A percentile compares a stretch with the other conserved stretches of the same genome.
phyloP scores from a whole-genome alignment of 2,888 invertebrate species.

The Augochlorella aurata region DNA sequence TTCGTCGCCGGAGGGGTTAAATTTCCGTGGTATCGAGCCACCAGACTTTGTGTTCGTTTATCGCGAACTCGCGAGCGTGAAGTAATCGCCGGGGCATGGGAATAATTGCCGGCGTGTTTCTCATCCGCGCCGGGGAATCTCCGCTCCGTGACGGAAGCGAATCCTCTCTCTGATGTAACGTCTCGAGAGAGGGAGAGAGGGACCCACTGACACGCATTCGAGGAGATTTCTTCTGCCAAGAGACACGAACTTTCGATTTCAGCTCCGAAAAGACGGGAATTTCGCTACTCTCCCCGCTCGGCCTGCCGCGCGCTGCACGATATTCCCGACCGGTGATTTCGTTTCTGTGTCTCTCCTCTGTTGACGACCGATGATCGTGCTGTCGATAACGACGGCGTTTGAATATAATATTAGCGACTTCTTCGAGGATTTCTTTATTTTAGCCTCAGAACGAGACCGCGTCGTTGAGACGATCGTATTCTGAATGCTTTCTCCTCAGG shows the following conservation, averaged over 20 bases:
- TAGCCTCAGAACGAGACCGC: too few relatives aligned
- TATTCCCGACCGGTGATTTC: conserved; percentile 13
- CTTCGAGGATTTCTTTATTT: too few relatives aligned
- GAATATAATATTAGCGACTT: conserved; percentile 8
- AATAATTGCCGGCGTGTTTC: conserved; percentile 52
- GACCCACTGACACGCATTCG: conserved; percentile 77
- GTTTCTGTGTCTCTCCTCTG: background rate
- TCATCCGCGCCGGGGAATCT: conserved; percentile 44
- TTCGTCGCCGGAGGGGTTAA: background rate
- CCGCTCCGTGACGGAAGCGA: conserved; percentile 73
- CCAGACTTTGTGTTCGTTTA: background rate
- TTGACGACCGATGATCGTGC: background rate
- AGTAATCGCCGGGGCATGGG: conserved; percentile 51
- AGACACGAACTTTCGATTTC: conserved; percentile 56
- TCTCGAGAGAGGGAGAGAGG: conserved; percentile 48
- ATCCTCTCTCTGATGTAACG: conserved; percentile 75
- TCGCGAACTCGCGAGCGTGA: conserved; percentile 9
- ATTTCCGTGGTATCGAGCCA: background rate
- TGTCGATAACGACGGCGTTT: background rate
- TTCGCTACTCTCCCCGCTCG: background rate
- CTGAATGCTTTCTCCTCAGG: too few relatives aligned
- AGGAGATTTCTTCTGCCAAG: conserved; percentile 42
- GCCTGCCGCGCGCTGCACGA: background rate
- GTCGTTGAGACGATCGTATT: too few relatives aligned
- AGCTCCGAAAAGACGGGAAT: conserved; percentile 18